Conservation (phyloP, 2,797 vertebrate species). For the Orientallactaga sibirica region DNA sequence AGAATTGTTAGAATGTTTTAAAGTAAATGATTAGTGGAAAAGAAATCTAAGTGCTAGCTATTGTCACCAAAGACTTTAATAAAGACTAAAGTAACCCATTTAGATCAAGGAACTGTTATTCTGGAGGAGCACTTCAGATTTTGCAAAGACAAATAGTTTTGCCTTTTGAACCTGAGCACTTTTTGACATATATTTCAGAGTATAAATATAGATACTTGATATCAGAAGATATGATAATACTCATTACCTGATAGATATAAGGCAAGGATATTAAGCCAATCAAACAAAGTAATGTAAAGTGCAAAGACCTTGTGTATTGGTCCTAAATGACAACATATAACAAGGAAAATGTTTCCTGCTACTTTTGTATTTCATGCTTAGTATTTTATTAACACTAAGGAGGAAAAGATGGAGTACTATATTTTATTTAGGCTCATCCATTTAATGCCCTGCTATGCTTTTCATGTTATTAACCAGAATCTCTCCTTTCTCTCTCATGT, state of each 20-base stretch:
- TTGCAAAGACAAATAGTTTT: neutral
- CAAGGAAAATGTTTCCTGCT: neutral
- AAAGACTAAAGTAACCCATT: neutral
- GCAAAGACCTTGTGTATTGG: neutral
- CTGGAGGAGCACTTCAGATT: neutral
- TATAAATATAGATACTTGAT: neutral
- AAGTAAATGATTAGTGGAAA: neutral
- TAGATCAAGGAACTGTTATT: neutral
- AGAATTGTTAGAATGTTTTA: neutral
- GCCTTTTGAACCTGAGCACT: neutral
- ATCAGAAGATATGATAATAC: neutral
- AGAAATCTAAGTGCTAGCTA: conserved; percentile 1
- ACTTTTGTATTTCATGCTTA: neutral
- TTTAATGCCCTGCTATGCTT: neutral
- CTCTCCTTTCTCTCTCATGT: neutral
- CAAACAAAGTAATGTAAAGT: neutral
- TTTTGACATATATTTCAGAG: neutral
- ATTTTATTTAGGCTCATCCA: neutral
- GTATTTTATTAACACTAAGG: neutral
- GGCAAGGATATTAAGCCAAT: neutral
- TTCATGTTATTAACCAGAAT: neutral
- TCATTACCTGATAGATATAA: neutral
- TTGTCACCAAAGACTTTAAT: neutral
- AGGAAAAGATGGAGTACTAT: neutral
- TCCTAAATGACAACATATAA: neutral